These are phyloP conservation scores for Acanthosepion pharaonis DNA, from an alignment of 2,888 invertebrate genomes.

Conservation along the genomic window DNA sequence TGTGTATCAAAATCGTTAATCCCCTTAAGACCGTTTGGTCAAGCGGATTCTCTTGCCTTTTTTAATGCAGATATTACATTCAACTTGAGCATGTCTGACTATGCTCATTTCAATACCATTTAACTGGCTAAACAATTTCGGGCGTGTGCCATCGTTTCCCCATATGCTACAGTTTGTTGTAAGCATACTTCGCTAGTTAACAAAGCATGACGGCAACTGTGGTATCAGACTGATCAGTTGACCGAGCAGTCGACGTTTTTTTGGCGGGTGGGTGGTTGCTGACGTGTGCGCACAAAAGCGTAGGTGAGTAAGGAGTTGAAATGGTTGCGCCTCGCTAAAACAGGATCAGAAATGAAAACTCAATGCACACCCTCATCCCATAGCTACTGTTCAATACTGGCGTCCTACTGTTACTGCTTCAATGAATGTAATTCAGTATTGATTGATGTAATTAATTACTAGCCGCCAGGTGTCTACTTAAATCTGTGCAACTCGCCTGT, in stretches of 20 bases:
- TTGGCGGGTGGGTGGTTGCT: neutral
- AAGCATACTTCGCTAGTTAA: neutral
- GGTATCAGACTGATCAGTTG: neutral
- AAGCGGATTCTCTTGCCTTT: too few relatives aligned
- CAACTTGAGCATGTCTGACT: neutral
- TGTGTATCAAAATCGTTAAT: too few relatives aligned
- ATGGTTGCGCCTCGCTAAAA: neutral
- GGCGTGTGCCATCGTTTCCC: neutral
- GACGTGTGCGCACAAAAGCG: neutral
- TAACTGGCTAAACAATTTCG: neutral
- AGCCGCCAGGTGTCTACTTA: neutral
- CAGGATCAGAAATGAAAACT: neutral
- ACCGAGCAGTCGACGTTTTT: neutral
- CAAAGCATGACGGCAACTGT: neutral
- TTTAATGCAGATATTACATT: neutral
- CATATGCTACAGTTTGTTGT: too few relatives aligned
- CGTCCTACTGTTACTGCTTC: neutral
- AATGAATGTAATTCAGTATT: neutral
- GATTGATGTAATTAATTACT: conserved; percentile 33
- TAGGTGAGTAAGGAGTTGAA: neutral
- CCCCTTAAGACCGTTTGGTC: too few relatives aligned
- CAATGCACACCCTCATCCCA: neutral
- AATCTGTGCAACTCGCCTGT: neutral
- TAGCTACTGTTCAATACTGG: neutral
- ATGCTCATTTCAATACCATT: neutral